Evolutionary conservation across 2,888 invertebrate species (phyloP).

Genomic region (Strigamia transsilvanica): DNA sequence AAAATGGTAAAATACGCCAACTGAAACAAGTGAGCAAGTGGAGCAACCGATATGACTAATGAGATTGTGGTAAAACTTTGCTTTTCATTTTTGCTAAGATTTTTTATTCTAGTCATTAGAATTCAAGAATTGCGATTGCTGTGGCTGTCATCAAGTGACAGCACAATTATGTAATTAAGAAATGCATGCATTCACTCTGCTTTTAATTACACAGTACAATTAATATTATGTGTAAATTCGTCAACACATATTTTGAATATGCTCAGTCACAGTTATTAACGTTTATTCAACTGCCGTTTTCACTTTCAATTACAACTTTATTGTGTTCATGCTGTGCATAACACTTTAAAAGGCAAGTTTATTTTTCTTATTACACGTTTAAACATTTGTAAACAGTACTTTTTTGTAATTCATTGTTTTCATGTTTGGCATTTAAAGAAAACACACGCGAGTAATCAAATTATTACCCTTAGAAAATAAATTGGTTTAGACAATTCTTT

Average conservation of each 20-base stretch:
- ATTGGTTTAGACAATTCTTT: no score
- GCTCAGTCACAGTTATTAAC: conserved; percentile 1
- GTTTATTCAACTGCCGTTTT: not conserved
- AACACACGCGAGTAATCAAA: no score
- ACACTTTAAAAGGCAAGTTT: not conserved
- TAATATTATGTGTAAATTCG: not conserved
- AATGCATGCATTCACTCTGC: not conserved
- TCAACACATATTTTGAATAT: not conserved
- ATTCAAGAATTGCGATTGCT: not conserved
- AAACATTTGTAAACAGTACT: no score
- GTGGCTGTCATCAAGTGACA: conserved; percentile 28
- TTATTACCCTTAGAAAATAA: no score
- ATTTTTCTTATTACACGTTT: no score
- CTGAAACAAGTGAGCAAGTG: not conserved
- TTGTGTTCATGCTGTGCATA: not conserved
- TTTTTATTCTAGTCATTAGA: conserved; percentile 4
- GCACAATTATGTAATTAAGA: conserved; percentile 25
- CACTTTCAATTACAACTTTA: conserved; percentile 5
- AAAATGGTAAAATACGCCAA: not conserved
- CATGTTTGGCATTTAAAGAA: no score
- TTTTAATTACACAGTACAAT: conserved; percentile 20
- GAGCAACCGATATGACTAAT: not conserved
- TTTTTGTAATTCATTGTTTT: no score
- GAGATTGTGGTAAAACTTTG: conserved; percentile 1
- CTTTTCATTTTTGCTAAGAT: not conserved